A percentile compares a stretch with the other conserved stretches of the same genome.
Conservation (phyloP, 2,797 vertebrate species). For the Chelidonichthys spinosus region DNA sequence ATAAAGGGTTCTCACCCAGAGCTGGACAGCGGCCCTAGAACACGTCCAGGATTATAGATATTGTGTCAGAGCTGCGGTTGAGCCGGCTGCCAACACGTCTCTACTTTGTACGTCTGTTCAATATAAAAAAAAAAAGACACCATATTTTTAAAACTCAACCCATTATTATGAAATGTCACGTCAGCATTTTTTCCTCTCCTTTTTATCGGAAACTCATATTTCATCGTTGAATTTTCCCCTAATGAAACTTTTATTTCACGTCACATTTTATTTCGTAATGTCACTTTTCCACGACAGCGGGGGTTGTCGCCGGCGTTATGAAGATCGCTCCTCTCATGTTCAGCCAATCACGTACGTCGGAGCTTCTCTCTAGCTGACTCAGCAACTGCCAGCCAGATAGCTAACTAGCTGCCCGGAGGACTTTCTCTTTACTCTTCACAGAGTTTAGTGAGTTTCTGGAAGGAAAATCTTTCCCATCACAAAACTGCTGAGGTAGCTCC, state of each 20-base stretch:
- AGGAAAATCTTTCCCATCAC: neutral
- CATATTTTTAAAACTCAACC: constrained; percentile 3
- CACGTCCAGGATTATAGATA: constrained; percentile 62
- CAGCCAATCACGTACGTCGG: constrained; percentile 6
- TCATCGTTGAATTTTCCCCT: neutral
- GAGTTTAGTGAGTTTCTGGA: neutral
- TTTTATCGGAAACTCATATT: neutral
- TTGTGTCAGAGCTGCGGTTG: constrained; percentile 55
- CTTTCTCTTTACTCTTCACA: neutral
- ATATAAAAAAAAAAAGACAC: neutral
- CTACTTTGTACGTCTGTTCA: constrained; percentile 21
- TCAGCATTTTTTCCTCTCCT: constrained; percentile 3
- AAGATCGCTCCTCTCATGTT: neutral
- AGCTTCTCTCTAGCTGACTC: neutral
- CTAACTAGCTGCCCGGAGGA: neutral
- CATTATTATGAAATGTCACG: constrained; percentile 2
- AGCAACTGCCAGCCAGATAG: constrained; percentile 8
- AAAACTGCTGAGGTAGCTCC: neutral
- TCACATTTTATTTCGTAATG: constrained; percentile 11
- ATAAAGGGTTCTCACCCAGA: constrained; percentile 53
- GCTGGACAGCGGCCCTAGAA: constrained; percentile 50
- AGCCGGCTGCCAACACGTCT: constrained; percentile 27
- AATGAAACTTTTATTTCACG: constrained; percentile 9
- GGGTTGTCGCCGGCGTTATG: neutral
- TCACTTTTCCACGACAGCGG: constrained; percentile 12